Base-by-base conservation (phyloP, 1,140 invertebrate genomes). In the Temnothorax nylanderi region DNA sequence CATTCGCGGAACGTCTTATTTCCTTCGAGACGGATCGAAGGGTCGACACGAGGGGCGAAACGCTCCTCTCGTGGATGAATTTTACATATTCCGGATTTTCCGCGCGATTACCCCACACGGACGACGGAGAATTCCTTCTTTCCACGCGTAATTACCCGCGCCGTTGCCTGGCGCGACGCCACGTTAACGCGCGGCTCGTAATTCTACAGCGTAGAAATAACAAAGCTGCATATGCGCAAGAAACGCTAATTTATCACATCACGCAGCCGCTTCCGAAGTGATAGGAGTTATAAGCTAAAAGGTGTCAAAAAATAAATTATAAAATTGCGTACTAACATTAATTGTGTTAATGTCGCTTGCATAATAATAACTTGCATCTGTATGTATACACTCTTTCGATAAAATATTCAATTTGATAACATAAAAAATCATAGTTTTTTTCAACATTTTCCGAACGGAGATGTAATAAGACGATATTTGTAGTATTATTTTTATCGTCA, bases 61-160 rank as follows among this genome's bases (percentile, higher is more conserved):
- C 51, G 62, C n/a, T 47, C 10, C 58, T 76, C 26, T 26, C 49
- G 47, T 8, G 76, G n/a, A 81, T 76, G 56, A 67, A 67, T 86
- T 86, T 86, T 81, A 81, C 64, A 58, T 65, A 80, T 81, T 80
- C 82, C 41, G 18, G n/a, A 86, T 80, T 86, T 86, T 86, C 64
- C 51, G n/a, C 26, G 58, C 84, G 62, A 81, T 86, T 86, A 86
- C 60, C 76, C 3, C 32, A 21, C 26, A 18, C 41, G 56, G 71
- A 41, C 32, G 72, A 47, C 64, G 51, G 54, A 65, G 49, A 78
- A 81, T 86, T 86, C 62, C 47, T 80, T 80, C 34, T 69, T n/a
- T 58, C 81, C 21, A 49, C 84, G 76, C 84, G 51, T 86, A 81
- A 86, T 86, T 86, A 81, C 74, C 75, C 44, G 41, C 32, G 49